A percentile compares a stretch with the other conserved stretches of the same genome.
phyloP scores from a whole-genome alignment of 2,888 invertebrate species.

The Lycocerus yunnanus region DNA sequence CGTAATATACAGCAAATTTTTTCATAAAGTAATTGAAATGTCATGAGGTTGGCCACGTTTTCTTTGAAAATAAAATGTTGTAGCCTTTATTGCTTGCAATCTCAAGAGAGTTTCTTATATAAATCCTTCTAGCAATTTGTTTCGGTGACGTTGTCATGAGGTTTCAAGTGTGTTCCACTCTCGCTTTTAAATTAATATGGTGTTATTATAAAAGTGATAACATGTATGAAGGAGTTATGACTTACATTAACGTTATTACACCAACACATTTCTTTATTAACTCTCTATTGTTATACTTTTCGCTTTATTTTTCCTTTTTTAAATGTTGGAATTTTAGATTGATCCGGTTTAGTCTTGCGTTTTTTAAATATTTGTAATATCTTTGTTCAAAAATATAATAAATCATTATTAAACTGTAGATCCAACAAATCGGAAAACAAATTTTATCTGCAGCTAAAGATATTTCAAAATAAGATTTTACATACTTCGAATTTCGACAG shows the following conservation, averaged over 20 bases:
- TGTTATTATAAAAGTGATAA: background rate
- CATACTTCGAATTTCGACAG: no score
- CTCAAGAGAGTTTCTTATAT: slow-evolving; percentile 27
- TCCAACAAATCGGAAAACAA: no score
- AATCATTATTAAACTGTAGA: no score
- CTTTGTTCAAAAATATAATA: no score
- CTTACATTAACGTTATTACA: background rate
- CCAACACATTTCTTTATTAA: background rate
- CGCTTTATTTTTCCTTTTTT: background rate
- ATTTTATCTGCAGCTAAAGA: no score
- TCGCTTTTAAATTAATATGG: slow-evolving; percentile 1
- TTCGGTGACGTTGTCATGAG: slow-evolving; percentile 21
- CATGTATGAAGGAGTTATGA: background rate
- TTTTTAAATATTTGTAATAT: no score
- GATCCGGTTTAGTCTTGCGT: no score
- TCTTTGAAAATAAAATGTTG: slow-evolving; percentile 16
- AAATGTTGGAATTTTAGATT: background rate
- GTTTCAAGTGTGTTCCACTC: slow-evolving; percentile 11
- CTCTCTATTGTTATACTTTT: background rate
- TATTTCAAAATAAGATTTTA: no score
- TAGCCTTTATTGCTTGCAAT: slow-evolving; percentile 25
- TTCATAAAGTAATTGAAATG: slow-evolving; percentile 17
- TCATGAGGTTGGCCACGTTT: slow-evolving; percentile 17
- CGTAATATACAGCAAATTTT: background rate
- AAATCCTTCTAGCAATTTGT: slow-evolving; percentile 30